Evolutionary conservation across 1,140 invertebrate species (phyloP).

Genomic region (Drosophila watanabei): DNA sequence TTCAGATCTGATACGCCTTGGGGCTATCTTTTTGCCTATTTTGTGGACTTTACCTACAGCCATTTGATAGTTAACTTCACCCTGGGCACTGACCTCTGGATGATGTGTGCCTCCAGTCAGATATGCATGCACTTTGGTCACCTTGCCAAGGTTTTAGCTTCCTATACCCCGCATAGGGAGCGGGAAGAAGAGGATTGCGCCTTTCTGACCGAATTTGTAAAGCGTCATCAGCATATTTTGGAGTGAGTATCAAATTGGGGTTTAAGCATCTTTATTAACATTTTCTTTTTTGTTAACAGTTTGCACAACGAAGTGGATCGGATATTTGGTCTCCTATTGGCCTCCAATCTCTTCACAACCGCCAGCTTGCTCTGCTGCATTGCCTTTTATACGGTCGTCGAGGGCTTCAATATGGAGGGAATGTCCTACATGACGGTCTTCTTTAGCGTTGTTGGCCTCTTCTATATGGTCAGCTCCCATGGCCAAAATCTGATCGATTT

Average conservation of each 20-base stretch:
- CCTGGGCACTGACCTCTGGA: constrained; percentile 54
- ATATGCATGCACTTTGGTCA: constrained; percentile 51
- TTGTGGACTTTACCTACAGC: constrained; percentile 27
- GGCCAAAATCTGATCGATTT: constrained; percentile 50
- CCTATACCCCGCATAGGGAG: constrained; percentile 15
- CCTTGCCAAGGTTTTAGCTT: constrained; percentile 13
- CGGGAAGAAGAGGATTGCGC: constrained; percentile 11
- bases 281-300: constrained; percentile 12
- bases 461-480: constrained; percentile 57
- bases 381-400: constrained; percentile 34
- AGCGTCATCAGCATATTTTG: constrained; percentile 39
- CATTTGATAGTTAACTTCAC: constrained; percentile 35
- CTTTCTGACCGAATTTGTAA: constrained; percentile 27
- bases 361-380: constrained; percentile 44
- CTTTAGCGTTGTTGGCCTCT: constrained; percentile 28
- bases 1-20: not conserved
- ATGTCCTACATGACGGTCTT: constrained; percentile 48
- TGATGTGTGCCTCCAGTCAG: constrained; percentile 48
- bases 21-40: constrained; percentile 7
- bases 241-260: not conserved
- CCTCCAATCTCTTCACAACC: constrained; percentile 44
- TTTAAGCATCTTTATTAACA: not conserved
- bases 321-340: constrained; percentile 48
- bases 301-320: constrained; percentile 44
- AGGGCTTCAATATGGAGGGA: constrained; percentile 51